Base-by-base conservation (phyloP, 2,797 vertebrate species). In the Prunella strophiata region DNA sequence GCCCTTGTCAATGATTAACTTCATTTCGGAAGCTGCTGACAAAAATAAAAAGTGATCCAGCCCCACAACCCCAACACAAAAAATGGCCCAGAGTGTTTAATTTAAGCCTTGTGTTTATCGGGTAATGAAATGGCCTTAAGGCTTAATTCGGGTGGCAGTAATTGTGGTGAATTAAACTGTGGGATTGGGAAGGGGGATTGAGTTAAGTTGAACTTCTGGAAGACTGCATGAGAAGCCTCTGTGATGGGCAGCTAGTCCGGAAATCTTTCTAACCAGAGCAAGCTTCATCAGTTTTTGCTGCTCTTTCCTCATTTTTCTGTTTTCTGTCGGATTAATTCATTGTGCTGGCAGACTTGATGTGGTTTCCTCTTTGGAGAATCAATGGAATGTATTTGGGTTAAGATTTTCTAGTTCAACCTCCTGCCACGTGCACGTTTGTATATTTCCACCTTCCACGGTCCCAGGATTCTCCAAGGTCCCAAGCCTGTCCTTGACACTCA, bases 1-100 rank as follows among this genome's bases (percentile, higher is more conserved):
- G 27, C 82, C 65, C 34, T 89, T 92, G 88, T 95, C 89, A 97
- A 97, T 97, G 70, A 97, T 97, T 97, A 95, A 97, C 94, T 90
- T 74, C 42, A 70, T 84, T 93, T 92, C 91, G 90, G 92, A 80
- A 94, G 89, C 78, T 88, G 88, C 78, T 72, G 58, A 85, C 81
- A 85, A 76, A 73, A 91, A 75, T 68, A 92, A 92, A 95, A 94
- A 81, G 71, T 92, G 96, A 91, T 75, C 48, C 61, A 89, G 80
- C 74, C 89, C 78, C 65, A 67, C 88, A 96, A 66, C 52, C 74
- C 74, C 78, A 87, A 86, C 75, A 65, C 48, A 74, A 76, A 93
- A 91, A 96, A n/a, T n/a, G 72, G 58, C 43, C 32, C 29, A 36
- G 87, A 75, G 62, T 65, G 95, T 86, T 97, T 97, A 97, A 97